Percentiles rank a stretch among this genome's conserved stretches.
Evolutionary conservation across 2,113 vertebrate species (phyloP).

Genomic region (Lophotis ruficrista): DNA sequence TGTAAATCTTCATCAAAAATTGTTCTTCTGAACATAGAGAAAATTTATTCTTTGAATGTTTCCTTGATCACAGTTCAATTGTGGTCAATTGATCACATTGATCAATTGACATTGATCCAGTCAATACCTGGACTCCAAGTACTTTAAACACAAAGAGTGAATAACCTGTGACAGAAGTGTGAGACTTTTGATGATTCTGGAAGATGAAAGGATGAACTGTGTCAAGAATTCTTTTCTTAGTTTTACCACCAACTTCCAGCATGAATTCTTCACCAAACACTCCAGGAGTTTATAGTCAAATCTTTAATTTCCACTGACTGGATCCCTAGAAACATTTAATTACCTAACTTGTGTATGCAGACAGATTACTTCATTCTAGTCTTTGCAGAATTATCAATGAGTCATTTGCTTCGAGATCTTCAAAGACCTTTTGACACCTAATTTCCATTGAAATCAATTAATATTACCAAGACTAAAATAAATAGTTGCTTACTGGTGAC

Average conservation of each 20-base stretch:
- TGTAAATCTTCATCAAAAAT: slow-evolving; percentile 1
- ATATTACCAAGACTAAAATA: neutral
- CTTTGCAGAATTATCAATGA: neutral
- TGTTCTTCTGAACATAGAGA: neutral
- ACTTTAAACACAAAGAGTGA: neutral
- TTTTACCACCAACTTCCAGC: neutral
- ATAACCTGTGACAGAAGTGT: neutral
- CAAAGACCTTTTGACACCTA: neutral
- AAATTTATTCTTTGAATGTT: neutral
- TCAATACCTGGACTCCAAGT: neutral
- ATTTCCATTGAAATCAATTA: neutral
- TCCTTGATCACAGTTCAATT: neutral
- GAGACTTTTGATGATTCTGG: neutral
- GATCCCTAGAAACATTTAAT: neutral
- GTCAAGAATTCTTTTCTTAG: neutral
- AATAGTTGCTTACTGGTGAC: neutral
- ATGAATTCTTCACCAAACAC: neutral
- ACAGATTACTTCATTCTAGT: neutral
- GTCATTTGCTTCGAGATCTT: neutral
- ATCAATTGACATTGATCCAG: too few species aligned
- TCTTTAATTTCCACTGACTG: neutral
- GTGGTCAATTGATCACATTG: too few species aligned
- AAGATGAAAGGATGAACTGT: neutral
- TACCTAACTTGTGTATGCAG: neutral
- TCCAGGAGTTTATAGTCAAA: neutral